phyloP scores from a whole-genome alignment of 2,113 vertebrate species.

The Pteronura brasiliensis region DNA sequence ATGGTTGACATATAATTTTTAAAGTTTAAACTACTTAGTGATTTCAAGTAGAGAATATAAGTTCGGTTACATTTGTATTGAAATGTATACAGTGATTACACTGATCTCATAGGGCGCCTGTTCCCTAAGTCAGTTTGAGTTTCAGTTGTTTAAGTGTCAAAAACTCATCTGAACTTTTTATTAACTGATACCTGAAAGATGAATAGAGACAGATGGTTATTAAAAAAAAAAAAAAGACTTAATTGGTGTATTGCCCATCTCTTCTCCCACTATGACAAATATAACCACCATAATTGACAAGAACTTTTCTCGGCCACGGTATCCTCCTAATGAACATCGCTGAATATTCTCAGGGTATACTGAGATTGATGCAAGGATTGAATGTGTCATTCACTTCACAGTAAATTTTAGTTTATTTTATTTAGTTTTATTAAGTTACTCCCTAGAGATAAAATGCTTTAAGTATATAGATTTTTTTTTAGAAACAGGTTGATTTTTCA shows the following conservation, averaged over 20 bases:
- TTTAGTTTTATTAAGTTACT: neutral
- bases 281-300: neutral
- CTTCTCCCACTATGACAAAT: rapidly evolving
- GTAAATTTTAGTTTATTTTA: neutral
- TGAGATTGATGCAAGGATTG: neutral
- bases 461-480: neutral
- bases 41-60: neutral
- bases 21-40: neutral
- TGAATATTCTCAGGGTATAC: neutral
- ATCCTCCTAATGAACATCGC: neutral
- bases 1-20: neutral
- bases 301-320: neutral
- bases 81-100: neutral
- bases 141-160: neutral
- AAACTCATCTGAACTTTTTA: neutral
- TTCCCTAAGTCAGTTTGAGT: neutral
- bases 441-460: neutral
- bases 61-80: neutral
- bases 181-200: neutral
- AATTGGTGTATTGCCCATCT: neutral
- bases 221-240: neutral
- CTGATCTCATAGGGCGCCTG: neutral
- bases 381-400: neutral
- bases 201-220: neutral
- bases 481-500: neutral